Conservation (phyloP, 2,113 vertebrate genomes). For the Oncorhynchus tshawytscha region DNA sequence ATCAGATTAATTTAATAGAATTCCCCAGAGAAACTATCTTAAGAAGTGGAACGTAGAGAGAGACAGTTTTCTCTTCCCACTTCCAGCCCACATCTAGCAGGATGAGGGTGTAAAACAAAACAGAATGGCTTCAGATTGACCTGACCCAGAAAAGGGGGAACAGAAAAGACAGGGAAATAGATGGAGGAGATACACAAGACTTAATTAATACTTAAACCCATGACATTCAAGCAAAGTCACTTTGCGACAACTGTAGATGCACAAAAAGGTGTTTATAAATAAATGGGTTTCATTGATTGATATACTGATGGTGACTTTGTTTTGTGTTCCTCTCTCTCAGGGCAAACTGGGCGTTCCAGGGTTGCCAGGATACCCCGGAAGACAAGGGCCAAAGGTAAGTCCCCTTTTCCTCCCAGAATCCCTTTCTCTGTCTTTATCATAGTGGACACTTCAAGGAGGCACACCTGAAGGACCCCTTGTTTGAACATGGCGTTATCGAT, state of each 20-base stretch:
- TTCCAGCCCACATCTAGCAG: neutral
- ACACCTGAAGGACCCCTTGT: neutral
- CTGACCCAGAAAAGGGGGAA: neutral
- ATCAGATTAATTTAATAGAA: neutral
- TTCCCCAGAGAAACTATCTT: neutral
- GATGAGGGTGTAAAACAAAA: neutral
- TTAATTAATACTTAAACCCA: too few species aligned
- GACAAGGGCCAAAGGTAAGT: conserved; percentile 93
- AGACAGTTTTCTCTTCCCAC: neutral
- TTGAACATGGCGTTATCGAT: conserved; percentile 12
- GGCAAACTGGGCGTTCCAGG: conserved; percentile 97
- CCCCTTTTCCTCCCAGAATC: neutral
- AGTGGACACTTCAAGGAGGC: neutral
- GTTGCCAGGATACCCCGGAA: conserved; percentile 92
- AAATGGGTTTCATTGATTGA: too few species aligned
- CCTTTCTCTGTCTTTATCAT: neutral
- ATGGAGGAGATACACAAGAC: too few species aligned
- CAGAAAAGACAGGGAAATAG: too few species aligned
- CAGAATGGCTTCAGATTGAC: neutral
- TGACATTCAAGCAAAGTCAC: too few species aligned
- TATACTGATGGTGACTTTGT: neutral
- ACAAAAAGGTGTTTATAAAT: too few species aligned
- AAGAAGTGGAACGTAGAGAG: neutral
- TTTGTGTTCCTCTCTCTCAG: conserved; percentile 60
- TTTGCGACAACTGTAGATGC: too few species aligned